Base-by-base conservation (phyloP, 2,797 vertebrate species). In the Cyclura pinguis region DNA sequence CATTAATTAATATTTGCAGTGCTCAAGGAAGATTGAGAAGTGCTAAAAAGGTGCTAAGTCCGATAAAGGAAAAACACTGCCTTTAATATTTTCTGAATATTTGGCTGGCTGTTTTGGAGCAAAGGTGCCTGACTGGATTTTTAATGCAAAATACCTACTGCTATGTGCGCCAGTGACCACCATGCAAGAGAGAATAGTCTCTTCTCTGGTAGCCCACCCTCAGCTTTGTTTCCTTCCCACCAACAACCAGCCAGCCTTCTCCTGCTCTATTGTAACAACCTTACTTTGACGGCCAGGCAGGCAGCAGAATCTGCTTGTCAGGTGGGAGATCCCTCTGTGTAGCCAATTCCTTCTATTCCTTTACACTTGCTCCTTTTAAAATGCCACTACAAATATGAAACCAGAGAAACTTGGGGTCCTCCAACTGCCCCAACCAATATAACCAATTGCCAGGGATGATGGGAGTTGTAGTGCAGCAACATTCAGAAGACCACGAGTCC, bases 1-100 rank as follows among this genome's bases (percentile, higher is more conserved):
- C 73, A 72, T 85, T 91, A 92, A 81, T 91, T 91, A 67, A 77
- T 88, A 52, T 76, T 55, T 7, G 47, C 84, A 55, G 59, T 82
- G 6, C 2, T 72, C 16, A 57, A 69, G 86, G 50, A 89, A 91
- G 76, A 84, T 57, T 57, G 4, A 94, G 89, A 20, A n/a, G n/a
- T 20, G 84, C 38, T 57, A 2, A 52, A 24, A 88, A 90, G 92
- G 2, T 35, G 76, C 35, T 76, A 64, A 87, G 82, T 64, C 67
- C 6, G 13, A 47, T 80, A 86, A 69, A 5, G 59, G 4, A 13
- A 35, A 91, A 82, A 62, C 81, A 24, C 42, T 50, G 80, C 55
- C 85, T 93, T 85, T 74, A n/a, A 38, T 80, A 87, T 77, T 1
- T 52, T 84, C 59, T n/a, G 14, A 80, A 47, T 47, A 88, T 76